These are phyloP conservation scores for Muscicapa striata DNA, from an alignment of 2,797 vertebrate species.

Conservation along the genomic window DNA sequence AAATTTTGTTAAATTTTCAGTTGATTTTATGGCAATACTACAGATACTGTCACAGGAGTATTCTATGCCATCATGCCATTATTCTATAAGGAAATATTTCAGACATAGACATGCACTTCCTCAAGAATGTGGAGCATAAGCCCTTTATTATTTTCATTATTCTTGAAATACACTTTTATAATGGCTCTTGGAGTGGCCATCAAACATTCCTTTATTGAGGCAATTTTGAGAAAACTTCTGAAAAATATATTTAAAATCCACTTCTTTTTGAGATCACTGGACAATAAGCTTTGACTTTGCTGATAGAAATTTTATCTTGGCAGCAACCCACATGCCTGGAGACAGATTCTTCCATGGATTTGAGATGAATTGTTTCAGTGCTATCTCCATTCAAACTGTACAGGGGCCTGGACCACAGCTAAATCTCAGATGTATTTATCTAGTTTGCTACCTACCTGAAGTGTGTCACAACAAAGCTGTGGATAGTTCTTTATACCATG, in stretches of 20 bases:
- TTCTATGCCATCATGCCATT: neutral
- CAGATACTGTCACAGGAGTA: neutral
- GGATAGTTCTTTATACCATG: neutral
- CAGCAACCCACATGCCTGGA: neutral
- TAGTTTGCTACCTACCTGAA: neutral
- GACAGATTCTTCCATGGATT: neutral
- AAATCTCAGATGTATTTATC: neutral
- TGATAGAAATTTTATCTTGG: neutral
- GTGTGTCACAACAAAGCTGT: neutral
- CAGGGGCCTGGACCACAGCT: neutral
- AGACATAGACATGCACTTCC: neutral
- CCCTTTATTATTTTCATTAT: neutral
- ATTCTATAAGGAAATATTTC: neutral
- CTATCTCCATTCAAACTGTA: neutral
- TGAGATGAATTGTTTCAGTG: neutral
- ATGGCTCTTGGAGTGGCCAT: neutral
- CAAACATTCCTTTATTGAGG: neutral
- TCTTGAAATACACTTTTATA: neutral
- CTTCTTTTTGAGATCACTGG: neutral
- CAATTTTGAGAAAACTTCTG: neutral
- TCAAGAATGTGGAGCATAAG: neutral
- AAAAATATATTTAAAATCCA: neutral
- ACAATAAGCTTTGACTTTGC: neutral
- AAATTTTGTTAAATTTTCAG: neutral
- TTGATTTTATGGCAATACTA: neutral